phyloP scores from a whole-genome alignment of 2,888 invertebrate species.

The Thymelicus acteon region DNA sequence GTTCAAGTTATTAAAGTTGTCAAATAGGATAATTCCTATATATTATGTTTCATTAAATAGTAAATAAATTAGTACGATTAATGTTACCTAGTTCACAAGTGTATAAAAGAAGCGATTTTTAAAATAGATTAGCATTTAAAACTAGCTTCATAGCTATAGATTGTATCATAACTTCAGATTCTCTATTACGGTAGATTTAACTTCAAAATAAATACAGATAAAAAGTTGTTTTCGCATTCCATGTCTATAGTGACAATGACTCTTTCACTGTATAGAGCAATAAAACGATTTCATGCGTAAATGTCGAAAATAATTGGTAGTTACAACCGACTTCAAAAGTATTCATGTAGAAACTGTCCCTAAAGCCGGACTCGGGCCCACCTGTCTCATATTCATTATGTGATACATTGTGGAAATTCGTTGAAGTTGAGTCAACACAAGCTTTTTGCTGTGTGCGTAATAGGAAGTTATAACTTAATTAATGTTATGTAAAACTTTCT shows the following conservation, averaged over 20 bases:
- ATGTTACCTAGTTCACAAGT: no score
- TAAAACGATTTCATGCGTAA: constrained; percentile 17
- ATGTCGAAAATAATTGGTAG: constrained; percentile 34
- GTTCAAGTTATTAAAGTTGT: no score
- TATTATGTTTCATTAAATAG: no score
- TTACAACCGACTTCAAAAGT: constrained; percentile 21
- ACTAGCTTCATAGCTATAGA: no score
- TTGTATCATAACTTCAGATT: no score
- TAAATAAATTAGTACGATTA: no score
- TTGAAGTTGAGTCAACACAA: constrained; percentile 6
- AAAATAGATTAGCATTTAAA: no score
- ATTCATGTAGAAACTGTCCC: constrained; percentile 16
- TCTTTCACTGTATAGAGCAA: neutral
- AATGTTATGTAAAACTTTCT: constrained; percentile 10
- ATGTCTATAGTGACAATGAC: neutral
- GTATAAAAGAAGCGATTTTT: no score
- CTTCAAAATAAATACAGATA: no score
- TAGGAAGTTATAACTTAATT: constrained; percentile 11
- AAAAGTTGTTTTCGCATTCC: neutral
- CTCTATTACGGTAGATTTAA: no score
- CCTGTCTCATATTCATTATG: constrained; percentile 33
- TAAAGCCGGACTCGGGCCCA: constrained; percentile 21
- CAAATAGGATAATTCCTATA: no score
- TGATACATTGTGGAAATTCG: constrained; percentile 21
- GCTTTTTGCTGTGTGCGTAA: constrained; percentile 8